These are phyloP conservation scores for Philotrypesis tridentata DNA, from an alignment of 1,140 invertebrate genomes.

Conservation along the genomic window DNA sequence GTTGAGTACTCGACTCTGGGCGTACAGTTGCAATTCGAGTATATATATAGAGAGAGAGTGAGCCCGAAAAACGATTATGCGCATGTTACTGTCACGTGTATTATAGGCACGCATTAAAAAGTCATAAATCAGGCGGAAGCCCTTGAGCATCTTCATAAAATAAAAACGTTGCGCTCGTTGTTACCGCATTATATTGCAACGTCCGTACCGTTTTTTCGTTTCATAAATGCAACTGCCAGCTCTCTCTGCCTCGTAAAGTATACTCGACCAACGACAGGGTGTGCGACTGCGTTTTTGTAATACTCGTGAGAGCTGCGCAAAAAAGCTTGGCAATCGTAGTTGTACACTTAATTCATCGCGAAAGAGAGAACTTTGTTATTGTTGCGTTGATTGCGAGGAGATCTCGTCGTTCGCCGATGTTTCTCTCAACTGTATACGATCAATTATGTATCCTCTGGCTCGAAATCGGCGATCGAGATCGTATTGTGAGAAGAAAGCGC, in stretches of 20 bases:
- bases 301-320: not conserved
- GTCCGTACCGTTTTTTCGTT: not conserved
- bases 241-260: not conserved
- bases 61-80: not conserved
- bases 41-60: too few species aligned
- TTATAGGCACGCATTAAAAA: not conserved
- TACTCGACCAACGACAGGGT: not conserved
- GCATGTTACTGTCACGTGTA: not conserved
- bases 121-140: not conserved
- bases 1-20: not conserved
- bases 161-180: conserved; percentile 3
- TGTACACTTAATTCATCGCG: not conserved
- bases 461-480: not conserved
- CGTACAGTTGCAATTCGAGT: too few species aligned
- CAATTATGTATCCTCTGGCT: not conserved
- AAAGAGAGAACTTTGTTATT: not conserved
- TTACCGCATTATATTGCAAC: not conserved
- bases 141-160: conserved; percentile 6
- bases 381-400: not conserved
- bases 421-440: not conserved
- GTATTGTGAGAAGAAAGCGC: too few species aligned
- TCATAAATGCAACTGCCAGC: not conserved
- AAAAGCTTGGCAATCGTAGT: not conserved
- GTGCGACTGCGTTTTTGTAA: not conserved
- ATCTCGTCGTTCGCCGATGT: not conserved